Evolutionary conservation across 2,797 vertebrate species (phyloP).

Genomic region (Margarornis squamiger): DNA sequence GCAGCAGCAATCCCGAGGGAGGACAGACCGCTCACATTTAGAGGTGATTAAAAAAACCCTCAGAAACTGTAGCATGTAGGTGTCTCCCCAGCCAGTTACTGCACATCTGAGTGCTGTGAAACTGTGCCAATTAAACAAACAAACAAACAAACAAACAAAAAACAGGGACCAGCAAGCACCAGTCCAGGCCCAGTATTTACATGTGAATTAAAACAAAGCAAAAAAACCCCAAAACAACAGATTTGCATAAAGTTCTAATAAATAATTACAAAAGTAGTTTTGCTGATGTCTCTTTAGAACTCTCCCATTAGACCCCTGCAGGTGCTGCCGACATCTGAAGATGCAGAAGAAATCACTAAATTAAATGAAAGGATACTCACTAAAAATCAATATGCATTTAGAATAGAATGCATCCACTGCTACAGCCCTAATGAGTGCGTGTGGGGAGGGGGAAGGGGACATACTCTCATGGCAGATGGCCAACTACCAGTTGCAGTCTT

Average conservation of each 20-base stretch:
- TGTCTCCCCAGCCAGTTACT: neutral
- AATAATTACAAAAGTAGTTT: neutral
- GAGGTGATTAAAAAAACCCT: neutral
- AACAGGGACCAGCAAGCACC: neutral
- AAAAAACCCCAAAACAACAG: neutral
- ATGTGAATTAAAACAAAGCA: neutral
- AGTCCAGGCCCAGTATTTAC: neutral
- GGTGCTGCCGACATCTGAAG: neutral
- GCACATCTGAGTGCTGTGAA: conserved; percentile 2
- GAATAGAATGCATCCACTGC: neutral
- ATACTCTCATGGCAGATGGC: neutral
- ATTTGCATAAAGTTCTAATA: neutral
- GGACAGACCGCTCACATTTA: neutral
- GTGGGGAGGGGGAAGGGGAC: neutral
- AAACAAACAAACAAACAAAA: neutral
- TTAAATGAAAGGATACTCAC: neutral
- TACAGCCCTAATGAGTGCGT: neutral
- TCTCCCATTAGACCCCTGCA: neutral
- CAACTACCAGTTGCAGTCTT: neutral
- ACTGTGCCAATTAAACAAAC: neutral
- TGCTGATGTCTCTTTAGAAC: neutral
- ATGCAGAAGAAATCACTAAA: neutral
- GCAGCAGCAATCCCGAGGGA: neutral
- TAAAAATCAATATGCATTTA: neutral
- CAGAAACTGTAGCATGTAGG: neutral